Conservation (phyloP, 1,140 invertebrate genomes). For the Andricus grossulariae region DNA sequence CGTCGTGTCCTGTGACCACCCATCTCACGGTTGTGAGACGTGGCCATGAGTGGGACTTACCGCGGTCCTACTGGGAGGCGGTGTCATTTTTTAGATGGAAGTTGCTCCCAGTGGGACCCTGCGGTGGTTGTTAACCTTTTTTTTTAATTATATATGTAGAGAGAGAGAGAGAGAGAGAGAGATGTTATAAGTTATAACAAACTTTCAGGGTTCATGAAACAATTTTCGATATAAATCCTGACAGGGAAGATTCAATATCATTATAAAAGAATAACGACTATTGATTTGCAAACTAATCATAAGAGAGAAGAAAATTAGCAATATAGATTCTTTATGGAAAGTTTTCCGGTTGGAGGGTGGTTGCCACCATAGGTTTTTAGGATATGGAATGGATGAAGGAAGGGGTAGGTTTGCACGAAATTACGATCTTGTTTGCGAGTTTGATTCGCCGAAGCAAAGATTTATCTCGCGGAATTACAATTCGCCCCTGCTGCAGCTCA, state of each 20-base stretch:
- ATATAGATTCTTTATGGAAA: conserved; percentile 31
- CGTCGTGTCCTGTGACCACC: no score
- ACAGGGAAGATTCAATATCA: background rate
- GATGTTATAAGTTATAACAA: background rate
- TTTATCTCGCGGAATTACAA: conserved; percentile 45
- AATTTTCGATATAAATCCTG: background rate
- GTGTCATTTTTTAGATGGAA: no score
- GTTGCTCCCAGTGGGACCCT: no score
- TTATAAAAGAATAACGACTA: background rate
- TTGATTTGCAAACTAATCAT: conserved; percentile 22
- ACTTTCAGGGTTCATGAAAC: background rate
- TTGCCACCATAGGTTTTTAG: background rate
- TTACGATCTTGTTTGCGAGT: conserved; percentile 45
- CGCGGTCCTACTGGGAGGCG: no score
- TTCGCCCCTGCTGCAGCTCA: conserved; percentile 36
- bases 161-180: no score
- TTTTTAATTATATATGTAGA: no score
- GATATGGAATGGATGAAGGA: background rate
- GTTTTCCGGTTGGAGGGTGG: conserved; percentile 33
- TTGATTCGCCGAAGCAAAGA: conserved; percentile 42
- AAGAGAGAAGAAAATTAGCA: background rate
- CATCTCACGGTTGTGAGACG: no score
- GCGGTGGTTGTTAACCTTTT: no score
- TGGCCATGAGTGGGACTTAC: no score
- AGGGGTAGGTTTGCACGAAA: conserved; percentile 33